These are phyloP conservation scores for Drosophila kanekoi DNA, from an alignment of 2,888 invertebrate genomes.

Conservation along the genomic window DNA sequence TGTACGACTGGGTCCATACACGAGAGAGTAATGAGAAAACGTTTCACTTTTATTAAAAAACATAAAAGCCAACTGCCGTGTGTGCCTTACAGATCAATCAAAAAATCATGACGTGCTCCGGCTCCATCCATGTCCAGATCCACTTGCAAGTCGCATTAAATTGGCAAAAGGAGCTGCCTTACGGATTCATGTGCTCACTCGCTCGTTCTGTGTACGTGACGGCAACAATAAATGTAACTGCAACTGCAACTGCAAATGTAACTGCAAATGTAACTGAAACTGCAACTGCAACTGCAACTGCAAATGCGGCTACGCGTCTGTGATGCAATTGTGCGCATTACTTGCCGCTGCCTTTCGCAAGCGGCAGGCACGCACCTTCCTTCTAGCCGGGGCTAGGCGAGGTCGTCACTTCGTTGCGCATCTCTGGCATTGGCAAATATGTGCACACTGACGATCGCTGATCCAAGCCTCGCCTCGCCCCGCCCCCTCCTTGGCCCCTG, in stretches of 20 bases:
- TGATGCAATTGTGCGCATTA: conserved; percentile 74
- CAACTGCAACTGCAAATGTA: conserved; percentile 32
- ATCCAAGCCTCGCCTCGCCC: conserved; percentile 17
- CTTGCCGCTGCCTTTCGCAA: conserved; percentile 37
- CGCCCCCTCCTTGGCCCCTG: too few species aligned
- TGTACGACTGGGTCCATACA: conserved; percentile 11
- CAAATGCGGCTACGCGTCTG: conserved; percentile 44
- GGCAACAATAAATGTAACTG: conserved; percentile 22
- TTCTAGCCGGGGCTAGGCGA: conserved; percentile 64
- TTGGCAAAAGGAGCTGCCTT: conserved; percentile 38
- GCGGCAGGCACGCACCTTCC: conserved; percentile 64
- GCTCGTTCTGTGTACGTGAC: conserved; percentile 36
- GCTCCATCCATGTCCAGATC: conserved; percentile 24
- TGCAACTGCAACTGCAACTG: conserved; percentile 39
- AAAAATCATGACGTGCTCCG: conserved; percentile 71
- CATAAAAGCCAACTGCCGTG: conserved; percentile 74
- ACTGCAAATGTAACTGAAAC: conserved; percentile 34
- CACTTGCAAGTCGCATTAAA: conserved; percentile 53
- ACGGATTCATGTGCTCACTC: conserved; percentile 12
- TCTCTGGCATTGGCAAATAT: conserved; percentile 78
- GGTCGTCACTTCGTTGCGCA: conserved; percentile 78
- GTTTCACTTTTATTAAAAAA: conserved; percentile 78
- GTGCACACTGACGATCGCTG: conserved; percentile 64
- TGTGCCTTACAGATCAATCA: conserved; percentile 83
- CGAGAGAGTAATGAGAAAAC: conserved; percentile 69